Conservation (phyloP, 2,888 invertebrate genomes). For the Lysandra coridon region DNA sequence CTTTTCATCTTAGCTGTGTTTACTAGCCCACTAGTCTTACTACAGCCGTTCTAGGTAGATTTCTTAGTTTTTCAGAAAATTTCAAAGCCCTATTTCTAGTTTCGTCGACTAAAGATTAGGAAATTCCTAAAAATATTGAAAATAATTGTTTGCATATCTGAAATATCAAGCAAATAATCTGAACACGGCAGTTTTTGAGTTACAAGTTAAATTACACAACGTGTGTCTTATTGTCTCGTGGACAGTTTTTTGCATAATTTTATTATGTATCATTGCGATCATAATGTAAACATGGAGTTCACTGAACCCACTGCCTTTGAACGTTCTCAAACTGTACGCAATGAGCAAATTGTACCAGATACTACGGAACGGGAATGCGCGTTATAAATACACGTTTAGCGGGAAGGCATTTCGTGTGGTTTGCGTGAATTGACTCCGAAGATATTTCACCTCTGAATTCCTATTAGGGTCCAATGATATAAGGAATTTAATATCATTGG, state of each 20-base stretch:
- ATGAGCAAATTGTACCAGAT: constrained; percentile 10
- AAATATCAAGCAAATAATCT: no score
- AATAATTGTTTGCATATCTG: background rate
- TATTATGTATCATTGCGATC: background rate
- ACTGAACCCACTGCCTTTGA: background rate
- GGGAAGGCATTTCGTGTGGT: background rate
- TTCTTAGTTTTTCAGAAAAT: background rate
- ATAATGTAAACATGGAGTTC: constrained; percentile 9
- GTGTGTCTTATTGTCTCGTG: background rate
- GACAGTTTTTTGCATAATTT: background rate
- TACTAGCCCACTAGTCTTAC: background rate
- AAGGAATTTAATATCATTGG: no score
- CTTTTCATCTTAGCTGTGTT: background rate
- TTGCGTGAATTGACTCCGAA: background rate
- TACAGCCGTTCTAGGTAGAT: no score
- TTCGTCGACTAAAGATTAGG: background rate
- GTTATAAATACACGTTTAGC: constrained; percentile 21
- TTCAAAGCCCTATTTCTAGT: background rate
- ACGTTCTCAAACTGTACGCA: background rate
- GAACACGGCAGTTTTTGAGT: background rate
- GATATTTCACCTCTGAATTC: background rate
- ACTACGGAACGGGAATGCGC: background rate
- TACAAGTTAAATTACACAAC: background rate
- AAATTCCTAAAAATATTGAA: background rate
- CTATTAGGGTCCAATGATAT: no score